Percentiles rank a stretch among this genome's conserved stretches.
Evolutionary conservation across 2,113 vertebrate species (phyloP).

Genomic region (Corythoichthys intestinalis): DNA sequence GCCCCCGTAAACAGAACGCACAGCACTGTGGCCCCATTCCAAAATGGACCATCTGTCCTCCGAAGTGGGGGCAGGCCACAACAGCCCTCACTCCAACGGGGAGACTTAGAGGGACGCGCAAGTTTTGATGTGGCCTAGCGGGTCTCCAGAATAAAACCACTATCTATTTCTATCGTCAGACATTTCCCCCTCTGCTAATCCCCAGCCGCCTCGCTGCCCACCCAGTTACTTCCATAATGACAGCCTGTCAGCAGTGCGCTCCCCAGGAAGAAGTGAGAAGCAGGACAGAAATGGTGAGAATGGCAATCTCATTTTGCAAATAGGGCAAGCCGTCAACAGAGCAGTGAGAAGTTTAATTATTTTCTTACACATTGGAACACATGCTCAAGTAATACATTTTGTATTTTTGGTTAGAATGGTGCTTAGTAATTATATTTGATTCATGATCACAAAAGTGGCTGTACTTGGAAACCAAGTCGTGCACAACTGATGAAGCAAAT

Average conservation of each 20-base stretch:
- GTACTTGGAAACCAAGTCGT: neutral
- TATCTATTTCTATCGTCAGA: constrained; percentile 60
- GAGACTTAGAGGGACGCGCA: constrained; percentile 35
- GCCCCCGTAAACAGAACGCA: constrained; percentile 47
- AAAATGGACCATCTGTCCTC: constrained; percentile 71
- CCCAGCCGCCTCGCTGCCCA: constrained; percentile 40
- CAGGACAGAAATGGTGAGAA: constrained; percentile 25
- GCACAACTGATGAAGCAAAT: constrained; percentile 4
- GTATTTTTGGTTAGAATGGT: too few relatives aligned
- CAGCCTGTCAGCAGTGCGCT: constrained; percentile 38
- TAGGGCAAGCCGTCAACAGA: constrained; percentile 34
- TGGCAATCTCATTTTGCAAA: constrained; percentile 27
- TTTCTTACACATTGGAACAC: constrained; percentile 19
- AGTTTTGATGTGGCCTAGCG: constrained; percentile 60
- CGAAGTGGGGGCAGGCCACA: constrained; percentile 44
- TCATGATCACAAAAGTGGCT: neutral
- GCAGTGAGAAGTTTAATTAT: constrained; percentile 26
- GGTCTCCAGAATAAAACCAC: constrained; percentile 55
- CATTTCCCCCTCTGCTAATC: constrained; percentile 17
- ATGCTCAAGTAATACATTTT: neutral
- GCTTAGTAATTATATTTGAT: neutral
- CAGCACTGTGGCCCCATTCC: constrained; percentile 61
- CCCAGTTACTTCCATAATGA: constrained; percentile 31
- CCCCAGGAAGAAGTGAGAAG: constrained; percentile 1
- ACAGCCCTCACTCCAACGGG: constrained; percentile 22